A percentile compares a stretch with the other conserved stretches of the same genome.
Conservation (phyloP, 2,113 vertebrate genomes). For the Odontesthes bonariensis region DNA sequence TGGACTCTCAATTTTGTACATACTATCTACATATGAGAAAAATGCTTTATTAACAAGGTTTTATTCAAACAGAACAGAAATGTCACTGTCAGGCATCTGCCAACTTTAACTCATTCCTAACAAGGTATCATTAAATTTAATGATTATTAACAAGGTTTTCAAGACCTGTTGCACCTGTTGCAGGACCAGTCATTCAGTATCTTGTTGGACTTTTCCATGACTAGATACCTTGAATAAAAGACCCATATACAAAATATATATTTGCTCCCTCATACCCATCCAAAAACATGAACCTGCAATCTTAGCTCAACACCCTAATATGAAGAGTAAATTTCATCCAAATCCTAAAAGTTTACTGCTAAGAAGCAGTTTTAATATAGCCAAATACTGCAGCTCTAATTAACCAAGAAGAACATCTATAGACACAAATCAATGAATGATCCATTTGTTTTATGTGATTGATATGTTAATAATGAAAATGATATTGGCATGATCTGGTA, state of each 20-base stretch:
- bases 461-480: no score
- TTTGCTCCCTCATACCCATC: not conserved
- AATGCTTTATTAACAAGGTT: not conserved
- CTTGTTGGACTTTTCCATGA: not conserved
- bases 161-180: not conserved
- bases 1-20: slow-evolving; percentile 11
- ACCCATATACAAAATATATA: not conserved
- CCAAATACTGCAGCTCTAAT: no score
- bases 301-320: not conserved
- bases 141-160: no score
- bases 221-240: not conserved
- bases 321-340: not conserved
- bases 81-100: not conserved
- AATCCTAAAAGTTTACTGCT: no score
- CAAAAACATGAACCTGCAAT: not conserved
- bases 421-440: no score
- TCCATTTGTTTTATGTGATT: no score
- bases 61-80: not conserved
- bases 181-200: not conserved
- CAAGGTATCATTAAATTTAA: slow-evolving; percentile 22
- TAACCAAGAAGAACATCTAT: no score
- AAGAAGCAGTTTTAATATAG: no score
- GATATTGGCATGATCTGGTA: no score
- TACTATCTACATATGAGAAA: no score
- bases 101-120: not conserved